Conservation (phyloP, 2,797 vertebrate species). For the Australoheros facetus region DNA sequence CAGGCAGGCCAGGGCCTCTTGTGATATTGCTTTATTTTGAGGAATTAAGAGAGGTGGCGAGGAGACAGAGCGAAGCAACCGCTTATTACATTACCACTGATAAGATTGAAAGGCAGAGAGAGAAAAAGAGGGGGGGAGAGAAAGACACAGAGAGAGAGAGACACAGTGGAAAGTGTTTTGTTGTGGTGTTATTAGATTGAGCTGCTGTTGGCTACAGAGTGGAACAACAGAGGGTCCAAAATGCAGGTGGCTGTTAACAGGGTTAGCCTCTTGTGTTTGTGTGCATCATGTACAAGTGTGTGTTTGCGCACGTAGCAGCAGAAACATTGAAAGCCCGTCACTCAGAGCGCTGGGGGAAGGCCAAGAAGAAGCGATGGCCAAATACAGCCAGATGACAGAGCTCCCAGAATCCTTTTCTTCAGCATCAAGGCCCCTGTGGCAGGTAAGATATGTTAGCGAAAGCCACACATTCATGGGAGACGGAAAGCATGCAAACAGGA, state of each 20-base stretch:
- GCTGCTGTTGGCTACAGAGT: constrained; percentile 75
- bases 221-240: constrained; percentile 76
- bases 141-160: constrained; percentile 29
- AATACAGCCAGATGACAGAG: constrained; percentile 70
- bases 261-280: constrained; percentile 61
- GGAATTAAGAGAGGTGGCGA: constrained; percentile 84
- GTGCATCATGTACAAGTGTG: constrained; percentile 24
- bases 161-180: constrained; percentile 71
- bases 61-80: constrained; percentile 79
- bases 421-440: constrained; percentile 64
- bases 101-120: constrained; percentile 81
- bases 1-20: constrained; percentile 73
- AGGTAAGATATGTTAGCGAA: constrained; percentile 78
- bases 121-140: constrained; percentile 28
- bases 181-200: constrained; percentile 79
- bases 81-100: constrained; percentile 83
- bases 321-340: constrained; percentile 69
- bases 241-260: constrained; percentile 80
- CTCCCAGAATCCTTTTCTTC: constrained; percentile 64
- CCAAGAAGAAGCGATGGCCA: constrained; percentile 74
- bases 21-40: constrained; percentile 85
- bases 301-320: constrained; percentile 48
- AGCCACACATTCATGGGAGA: background rate
- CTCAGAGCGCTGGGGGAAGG: constrained; percentile 71
- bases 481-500: constrained; percentile 47